Conservation (phyloP, 2,797 vertebrate species). For the Pseudomugil gertrudae region DNA sequence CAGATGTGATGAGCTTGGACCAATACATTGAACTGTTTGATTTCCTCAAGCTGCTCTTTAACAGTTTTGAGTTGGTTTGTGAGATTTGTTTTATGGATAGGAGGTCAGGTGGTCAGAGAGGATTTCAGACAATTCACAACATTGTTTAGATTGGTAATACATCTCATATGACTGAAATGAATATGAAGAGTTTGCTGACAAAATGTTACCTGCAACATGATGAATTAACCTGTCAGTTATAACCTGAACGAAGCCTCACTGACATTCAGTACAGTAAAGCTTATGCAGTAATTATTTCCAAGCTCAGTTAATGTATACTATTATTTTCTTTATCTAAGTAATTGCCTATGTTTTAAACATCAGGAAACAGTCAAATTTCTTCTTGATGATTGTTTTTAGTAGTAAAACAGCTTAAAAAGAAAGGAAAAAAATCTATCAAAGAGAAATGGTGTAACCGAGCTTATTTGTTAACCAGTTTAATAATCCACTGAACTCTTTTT, state of each 20-base stretch:
- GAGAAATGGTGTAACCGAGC: conserved; percentile 19
- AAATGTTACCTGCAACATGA: not conserved
- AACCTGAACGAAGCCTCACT: not conserved
- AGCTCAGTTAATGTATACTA: not conserved
- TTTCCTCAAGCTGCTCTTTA: not conserved
- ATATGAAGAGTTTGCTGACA: not conserved
- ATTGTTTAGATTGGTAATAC: not conserved
- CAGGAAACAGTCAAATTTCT: not conserved
- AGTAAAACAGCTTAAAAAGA: not conserved
- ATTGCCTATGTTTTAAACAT: not conserved
- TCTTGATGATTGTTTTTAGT: not conserved
- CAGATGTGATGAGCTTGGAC: too few species aligned
- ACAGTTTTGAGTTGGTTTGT: too few species aligned
- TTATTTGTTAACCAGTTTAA: conserved; percentile 5
- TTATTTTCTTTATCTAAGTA: not conserved
- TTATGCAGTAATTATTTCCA: not conserved
- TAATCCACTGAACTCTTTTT: conserved; percentile 25
- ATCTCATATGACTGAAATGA: too few species aligned
- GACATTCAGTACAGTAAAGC: too few species aligned
- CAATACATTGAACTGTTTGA: not conserved
- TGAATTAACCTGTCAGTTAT: not conserved
- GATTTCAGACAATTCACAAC: not conserved
- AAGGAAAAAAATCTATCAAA: not conserved
- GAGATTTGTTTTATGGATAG: not conserved
- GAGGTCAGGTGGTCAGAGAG: not conserved